Evolutionary conservation across 2,113 vertebrate genomes (phyloP), one percentile per base, ranked within the genome.

Genomic region (Oplegnathus fasciatus): DNA sequence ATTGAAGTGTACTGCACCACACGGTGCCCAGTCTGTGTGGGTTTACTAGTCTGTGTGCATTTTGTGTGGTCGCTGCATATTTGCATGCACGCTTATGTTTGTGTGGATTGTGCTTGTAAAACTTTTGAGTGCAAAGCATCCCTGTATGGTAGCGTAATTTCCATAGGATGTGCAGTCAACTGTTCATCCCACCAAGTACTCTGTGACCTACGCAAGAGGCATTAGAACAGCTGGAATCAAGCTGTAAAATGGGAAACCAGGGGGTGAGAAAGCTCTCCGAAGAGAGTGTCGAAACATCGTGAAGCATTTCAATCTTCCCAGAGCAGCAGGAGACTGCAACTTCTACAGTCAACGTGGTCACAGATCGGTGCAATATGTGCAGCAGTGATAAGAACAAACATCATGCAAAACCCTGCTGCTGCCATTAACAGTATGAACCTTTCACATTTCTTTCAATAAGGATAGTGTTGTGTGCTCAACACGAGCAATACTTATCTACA

Each of bases 271-370:
- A 83, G 76, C 26, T 87, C 58, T 68, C 52, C 3, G 34, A 90
- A 78, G 66, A 84, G 18, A 82, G 22, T 54, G 24, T 61, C 77
- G 75, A 84, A 91, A 92, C 81, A 90, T 50, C 83, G 74, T 80
- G 78, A 89, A 90, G 78, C 75, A 71, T 91, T 91, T 94, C 93
- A 93, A 90, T 94, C 90, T 89, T 85, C n/a, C 69, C 17, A 18
- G 68, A 94, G 85, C 93, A 93, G 89, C 85, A 78, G 86, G 91
- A 66, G 84, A 46, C 83, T 55, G 77, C 52, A 73, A 40, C 65
- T 75, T 80, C 82, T 57, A 78, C 70, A 77, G 57, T 85, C 80
- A 83, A 20, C 86, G 68, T 54, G 65, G 67, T 70, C 81, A 67
- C 64, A 87, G 88, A 85, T 90, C 62, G 78, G 69, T 66, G 75